A percentile compares a stretch with the other conserved stretches of the same genome.
phyloP scores from a whole-genome alignment of 2,888 invertebrate species.

The Anticlea derivata region DNA sequence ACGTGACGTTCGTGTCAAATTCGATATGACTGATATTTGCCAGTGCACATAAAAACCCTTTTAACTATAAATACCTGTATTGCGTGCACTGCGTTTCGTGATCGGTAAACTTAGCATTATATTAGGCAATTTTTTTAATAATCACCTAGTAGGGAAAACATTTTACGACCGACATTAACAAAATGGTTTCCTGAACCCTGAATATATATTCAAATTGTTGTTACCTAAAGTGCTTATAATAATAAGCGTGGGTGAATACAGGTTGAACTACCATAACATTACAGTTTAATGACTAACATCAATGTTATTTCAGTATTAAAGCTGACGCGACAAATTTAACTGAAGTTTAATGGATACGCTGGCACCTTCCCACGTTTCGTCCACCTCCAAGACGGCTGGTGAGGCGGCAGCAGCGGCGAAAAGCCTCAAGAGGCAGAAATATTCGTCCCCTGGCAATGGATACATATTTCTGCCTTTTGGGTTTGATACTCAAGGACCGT shows the following conservation, averaged over 20 bases:
- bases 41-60: constrained; percentile 38
- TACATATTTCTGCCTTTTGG: no score
- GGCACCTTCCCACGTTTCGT: no score
- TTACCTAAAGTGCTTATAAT: constrained; percentile 9
- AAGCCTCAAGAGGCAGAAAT: no score
- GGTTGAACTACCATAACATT: neutral
- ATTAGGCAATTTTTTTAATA: constrained; percentile 26
- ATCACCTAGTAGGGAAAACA: constrained; percentile 12
- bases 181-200: constrained; percentile 18
- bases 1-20: constrained; percentile 39
- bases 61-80: constrained; percentile 39
- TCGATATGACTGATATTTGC: constrained; percentile 37
- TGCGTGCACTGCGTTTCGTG: constrained; percentile 37
- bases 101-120: constrained; percentile 35
- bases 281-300: constrained; percentile 1
- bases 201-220: constrained; percentile 4
- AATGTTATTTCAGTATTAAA: neutral
- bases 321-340: neutral
- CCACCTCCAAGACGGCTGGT: no score
- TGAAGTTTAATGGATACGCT: no score
- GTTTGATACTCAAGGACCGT: no score
- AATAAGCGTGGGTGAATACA: constrained; percentile 5
- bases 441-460: no score
- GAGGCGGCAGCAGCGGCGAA: no score
- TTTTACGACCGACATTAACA: constrained; percentile 21